phyloP scores from a whole-genome alignment of 2,797 vertebrate species.

The Notolabrus celidotus region DNA sequence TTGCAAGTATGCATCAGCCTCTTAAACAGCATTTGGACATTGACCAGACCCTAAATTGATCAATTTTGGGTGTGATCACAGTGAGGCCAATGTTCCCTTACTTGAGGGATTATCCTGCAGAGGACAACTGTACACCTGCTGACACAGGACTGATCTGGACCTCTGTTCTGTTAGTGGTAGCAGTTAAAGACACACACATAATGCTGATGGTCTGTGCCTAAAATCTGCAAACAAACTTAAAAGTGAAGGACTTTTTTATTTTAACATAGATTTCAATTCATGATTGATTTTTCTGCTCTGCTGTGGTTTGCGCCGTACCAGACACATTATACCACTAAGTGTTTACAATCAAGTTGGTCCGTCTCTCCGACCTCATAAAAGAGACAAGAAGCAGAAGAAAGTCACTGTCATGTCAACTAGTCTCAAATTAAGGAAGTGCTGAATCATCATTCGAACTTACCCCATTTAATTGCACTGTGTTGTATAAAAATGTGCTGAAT shows the following conservation, averaged over 20 bases:
- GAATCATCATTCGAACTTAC: constrained; percentile 53
- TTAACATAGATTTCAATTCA: not conserved
- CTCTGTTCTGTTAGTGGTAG: not conserved
- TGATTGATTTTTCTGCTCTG: constrained; percentile 42
- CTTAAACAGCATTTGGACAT: constrained; percentile 5
- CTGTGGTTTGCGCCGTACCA: constrained; percentile 48
- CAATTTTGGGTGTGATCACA: not conserved
- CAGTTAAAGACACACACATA: not conserved
- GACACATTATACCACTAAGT: constrained; percentile 36
- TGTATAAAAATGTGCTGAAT: constrained; percentile 85
- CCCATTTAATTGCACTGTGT: constrained; percentile 82
- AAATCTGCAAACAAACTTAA: constrained; percentile 19
- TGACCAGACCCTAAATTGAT: not conserved
- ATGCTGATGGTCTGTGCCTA: not conserved
- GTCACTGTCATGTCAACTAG: constrained; percentile 6
- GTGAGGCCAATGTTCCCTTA: not conserved
- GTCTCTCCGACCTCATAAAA: constrained; percentile 7
- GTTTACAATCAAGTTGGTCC: constrained; percentile 67
- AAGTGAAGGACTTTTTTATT: constrained; percentile 15
- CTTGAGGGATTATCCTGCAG: not conserved
- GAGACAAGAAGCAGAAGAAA: constrained; percentile 14
- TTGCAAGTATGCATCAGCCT: not conserved
- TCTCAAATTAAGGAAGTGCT: constrained; percentile 53
- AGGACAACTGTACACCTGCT: constrained; percentile 17
- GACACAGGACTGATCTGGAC: constrained; percentile 1